These are phyloP conservation scores for Phyllotis vaccarum DNA, from an alignment of 2,797 vertebrate genomes.

Conservation along the genomic window DNA sequence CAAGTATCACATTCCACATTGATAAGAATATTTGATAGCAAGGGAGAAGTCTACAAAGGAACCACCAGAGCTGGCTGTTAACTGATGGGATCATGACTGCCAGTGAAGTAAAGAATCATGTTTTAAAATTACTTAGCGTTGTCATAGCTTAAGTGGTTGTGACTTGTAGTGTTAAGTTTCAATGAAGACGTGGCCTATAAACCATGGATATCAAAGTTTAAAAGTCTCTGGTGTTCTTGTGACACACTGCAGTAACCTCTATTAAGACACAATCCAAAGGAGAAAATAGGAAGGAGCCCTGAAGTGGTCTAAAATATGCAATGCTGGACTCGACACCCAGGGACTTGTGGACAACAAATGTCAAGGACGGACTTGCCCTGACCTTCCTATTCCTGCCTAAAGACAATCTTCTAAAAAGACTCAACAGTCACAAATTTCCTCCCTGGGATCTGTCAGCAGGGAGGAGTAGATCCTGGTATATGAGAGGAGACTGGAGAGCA, in stretches of 20 bases:
- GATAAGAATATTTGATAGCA: not conserved
- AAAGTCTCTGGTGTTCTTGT: not conserved
- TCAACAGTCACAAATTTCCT: not conserved
- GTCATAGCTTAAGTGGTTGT: not conserved
- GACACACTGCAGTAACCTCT: not conserved
- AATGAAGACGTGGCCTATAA: not conserved
- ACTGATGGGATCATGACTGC: not conserved
- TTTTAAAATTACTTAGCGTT: conserved; percentile 25
- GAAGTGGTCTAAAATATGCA: not conserved
- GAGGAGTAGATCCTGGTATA: not conserved
- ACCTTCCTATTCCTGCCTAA: not conserved
- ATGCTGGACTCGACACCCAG: not conserved
- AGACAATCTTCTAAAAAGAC: not conserved
- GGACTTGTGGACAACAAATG: not conserved
- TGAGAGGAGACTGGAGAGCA: not conserved
- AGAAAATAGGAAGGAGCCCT: not conserved
- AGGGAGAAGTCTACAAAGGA: not conserved
- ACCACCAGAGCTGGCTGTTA: not conserved
- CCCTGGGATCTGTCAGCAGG: not conserved
- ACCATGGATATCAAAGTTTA: not conserved
- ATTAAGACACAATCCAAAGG: not conserved
- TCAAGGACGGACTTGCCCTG: not conserved
- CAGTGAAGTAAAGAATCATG: not conserved
- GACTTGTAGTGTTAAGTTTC: not conserved
- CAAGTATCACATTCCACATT: not conserved